Base-by-base conservation (phyloP, 2,888 invertebrate species). In the Drosophila sordidapex region DNA sequence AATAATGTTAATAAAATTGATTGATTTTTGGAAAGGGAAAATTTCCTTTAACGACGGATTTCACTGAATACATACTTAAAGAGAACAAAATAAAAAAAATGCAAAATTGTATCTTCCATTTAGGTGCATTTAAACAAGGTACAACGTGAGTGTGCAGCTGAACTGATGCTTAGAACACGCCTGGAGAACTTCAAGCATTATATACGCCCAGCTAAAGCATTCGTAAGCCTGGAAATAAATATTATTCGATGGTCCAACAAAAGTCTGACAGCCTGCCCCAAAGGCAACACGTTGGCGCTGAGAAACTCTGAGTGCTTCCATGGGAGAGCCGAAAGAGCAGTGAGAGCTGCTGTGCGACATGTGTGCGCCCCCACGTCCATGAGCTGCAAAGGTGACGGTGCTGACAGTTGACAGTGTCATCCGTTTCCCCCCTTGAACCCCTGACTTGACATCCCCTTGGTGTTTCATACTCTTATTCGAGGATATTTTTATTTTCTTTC, bases 321-420 rank as follows among this genome's bases (percentile, higher is more conserved):
- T 29, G 40, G 33, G n/a, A 8, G 61, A 68, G 49, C 25, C 33
- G 48, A 46, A 46, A 21, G 21, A 46, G 49, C 49, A 38, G 56
- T 10, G 60, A 46, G 4, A 70, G 8, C 38, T 63, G 11, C 38
- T 63, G 46, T 27, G 57, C 43, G 5, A 27, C 6, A n/a, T 25
- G 56, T 46, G 4, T 46, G 43, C 13, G 56, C 62, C 65, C 70
- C 58, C 80, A 70, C 80, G 83, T 71, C 74, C 77, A 74, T 76
- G 87, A 74, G 83, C 67, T 81, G 87, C 83, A 73, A 67, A 75
- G 77, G 89, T 89, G 81, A 83, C 75, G 4, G 75, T 74, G 83
- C 53, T 88, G 83, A 88, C 89, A 86, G 88, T 77, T 81, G 67
- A 73, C 87, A 67, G 61, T 27, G 46, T 46, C 63, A 57, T 31